These are phyloP conservation scores for Ormyrus pomaceus DNA, from an alignment of 2,888 invertebrate species.

Conservation along the genomic window DNA sequence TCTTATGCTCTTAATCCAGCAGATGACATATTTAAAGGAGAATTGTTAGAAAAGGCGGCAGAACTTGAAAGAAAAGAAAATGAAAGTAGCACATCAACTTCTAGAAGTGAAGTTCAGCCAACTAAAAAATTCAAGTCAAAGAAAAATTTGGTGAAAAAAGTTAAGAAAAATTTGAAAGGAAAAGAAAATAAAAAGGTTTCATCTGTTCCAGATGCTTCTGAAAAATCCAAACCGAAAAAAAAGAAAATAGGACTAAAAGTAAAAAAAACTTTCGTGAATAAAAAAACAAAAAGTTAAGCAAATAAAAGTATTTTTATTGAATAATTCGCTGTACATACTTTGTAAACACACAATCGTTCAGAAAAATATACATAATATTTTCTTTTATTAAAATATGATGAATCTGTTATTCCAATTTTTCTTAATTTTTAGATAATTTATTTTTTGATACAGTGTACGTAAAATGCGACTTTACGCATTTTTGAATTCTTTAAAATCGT, in stretches of 20 bases:
- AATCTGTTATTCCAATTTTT: conserved; percentile 63
- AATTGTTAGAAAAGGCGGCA: conserved; percentile 80
- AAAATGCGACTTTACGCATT: too few relatives aligned
- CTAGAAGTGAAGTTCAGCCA: background rate
- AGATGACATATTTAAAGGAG: conserved; percentile 85
- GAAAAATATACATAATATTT: conserved; percentile 42
- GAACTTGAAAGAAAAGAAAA: conserved; percentile 70
- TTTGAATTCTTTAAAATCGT: too few relatives aligned
- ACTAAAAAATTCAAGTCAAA: background rate
- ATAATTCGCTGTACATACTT: conserved; percentile 38
- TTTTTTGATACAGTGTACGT: too few relatives aligned
- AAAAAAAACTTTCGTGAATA: conserved; percentile 61
- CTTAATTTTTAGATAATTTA: too few relatives aligned
- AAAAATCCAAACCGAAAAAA: conserved; percentile 34
- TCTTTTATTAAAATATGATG: conserved; percentile 21
- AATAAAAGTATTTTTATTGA: conserved; percentile 59
- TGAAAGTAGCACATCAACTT: background rate
- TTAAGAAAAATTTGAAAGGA: conserved; percentile 60
- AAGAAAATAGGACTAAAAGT: conserved; percentile 61
- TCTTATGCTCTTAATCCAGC: conserved; percentile 85
- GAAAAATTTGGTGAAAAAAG: conserved; percentile 61
- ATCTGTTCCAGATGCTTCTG: background rate
- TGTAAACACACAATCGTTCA: conserved; percentile 27
- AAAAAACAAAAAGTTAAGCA: conserved; percentile 53
- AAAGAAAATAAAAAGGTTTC: conserved; percentile 39